These are phyloP conservation scores for Actinopyga echinites DNA, from an alignment of 53 echinoderm and acorn worm genomes.

Conservation along the genomic window DNA sequence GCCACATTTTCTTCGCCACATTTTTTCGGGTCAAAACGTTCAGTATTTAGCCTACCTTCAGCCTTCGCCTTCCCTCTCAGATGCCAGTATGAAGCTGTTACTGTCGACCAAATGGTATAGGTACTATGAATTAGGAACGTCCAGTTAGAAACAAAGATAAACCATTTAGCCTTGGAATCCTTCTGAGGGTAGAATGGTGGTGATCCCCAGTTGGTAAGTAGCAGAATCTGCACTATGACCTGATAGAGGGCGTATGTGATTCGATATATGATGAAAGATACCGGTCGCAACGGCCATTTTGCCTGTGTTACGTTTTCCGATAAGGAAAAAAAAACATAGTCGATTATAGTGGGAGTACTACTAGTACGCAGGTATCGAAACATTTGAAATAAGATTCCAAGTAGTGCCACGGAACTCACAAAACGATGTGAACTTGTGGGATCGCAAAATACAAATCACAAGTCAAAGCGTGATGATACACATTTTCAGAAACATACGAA, in stretches of 20 bases:
- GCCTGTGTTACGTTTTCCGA: slow-evolving; percentile 14
- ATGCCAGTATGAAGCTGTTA: slow-evolving; percentile 49
- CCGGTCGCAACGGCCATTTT: slow-evolving; percentile 67
- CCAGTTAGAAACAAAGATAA: slow-evolving; percentile 94
- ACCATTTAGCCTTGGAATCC: slow-evolving; percentile 83
- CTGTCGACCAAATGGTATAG: slow-evolving; percentile 45
- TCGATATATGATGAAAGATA: slow-evolving; percentile 68
- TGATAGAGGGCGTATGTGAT: slow-evolving; percentile 63
- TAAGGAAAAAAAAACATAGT: not conserved
- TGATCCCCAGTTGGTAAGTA: slow-evolving; percentile 60
- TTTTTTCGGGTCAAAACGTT: no score
- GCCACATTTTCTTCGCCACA: no score
- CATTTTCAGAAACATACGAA: no score
- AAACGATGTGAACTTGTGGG: no score
- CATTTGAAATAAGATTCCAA: no score
- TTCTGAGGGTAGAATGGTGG: slow-evolving; percentile 55
- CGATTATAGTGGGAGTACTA: no score
- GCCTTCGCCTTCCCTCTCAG: not conserved
- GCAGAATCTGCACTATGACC: slow-evolving; percentile 52
- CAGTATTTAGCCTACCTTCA: no score
- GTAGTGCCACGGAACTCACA: no score
- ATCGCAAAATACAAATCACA: no score
- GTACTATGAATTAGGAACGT: slow-evolving; percentile 46
- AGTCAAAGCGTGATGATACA: no score
- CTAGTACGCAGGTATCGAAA: no score